A percentile compares a stretch with the other conserved stretches of the same genome.
Conservation (phyloP, 1,140 invertebrate genomes). For the Camponotus floridanus region DNA sequence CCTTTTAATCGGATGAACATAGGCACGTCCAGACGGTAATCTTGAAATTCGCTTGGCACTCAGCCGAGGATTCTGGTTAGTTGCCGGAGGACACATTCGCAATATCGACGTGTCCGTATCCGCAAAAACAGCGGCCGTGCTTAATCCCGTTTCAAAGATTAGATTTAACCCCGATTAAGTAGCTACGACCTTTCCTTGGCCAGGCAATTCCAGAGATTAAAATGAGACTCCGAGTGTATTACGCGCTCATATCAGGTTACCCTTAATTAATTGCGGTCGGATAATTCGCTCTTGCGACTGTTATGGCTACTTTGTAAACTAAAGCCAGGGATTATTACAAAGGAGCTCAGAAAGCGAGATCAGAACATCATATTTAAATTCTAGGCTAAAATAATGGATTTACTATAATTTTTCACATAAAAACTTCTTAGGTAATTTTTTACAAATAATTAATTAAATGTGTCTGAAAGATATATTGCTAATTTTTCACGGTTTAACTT, state of each 20-base stretch:
- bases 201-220: slow-evolving; percentile 47
- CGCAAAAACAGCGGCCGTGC: slow-evolving; percentile 53
- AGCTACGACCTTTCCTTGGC: slow-evolving; percentile 38
- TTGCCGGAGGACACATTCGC: slow-evolving; percentile 63
- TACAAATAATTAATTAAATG: not conserved
- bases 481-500: not conserved
- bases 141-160: slow-evolving; percentile 63
- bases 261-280: slow-evolving; percentile 39
- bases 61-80: slow-evolving; percentile 62
- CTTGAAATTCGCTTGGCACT: slow-evolving; percentile 64
- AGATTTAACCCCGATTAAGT: slow-evolving; percentile 56
- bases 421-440: not conserved
- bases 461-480: not conserved
- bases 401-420: not conserved
- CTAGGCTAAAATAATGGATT: not conserved
- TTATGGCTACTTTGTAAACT: slow-evolving; percentile 20
- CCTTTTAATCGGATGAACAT: slow-evolving; percentile 68
- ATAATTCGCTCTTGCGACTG: slow-evolving; percentile 22
- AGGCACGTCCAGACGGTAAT: slow-evolving; percentile 66
- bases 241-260: slow-evolving; percentile 19
- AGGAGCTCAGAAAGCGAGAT: not conserved
- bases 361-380: not conserved
- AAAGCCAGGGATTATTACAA: not conserved
- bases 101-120: slow-evolving; percentile 40
- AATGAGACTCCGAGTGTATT: slow-evolving; percentile 36